Percentiles rank a stretch among this genome's conserved stretches.
Conservation (phyloP, 2,113 vertebrate genomes). For the Castor canadensis region DNA sequence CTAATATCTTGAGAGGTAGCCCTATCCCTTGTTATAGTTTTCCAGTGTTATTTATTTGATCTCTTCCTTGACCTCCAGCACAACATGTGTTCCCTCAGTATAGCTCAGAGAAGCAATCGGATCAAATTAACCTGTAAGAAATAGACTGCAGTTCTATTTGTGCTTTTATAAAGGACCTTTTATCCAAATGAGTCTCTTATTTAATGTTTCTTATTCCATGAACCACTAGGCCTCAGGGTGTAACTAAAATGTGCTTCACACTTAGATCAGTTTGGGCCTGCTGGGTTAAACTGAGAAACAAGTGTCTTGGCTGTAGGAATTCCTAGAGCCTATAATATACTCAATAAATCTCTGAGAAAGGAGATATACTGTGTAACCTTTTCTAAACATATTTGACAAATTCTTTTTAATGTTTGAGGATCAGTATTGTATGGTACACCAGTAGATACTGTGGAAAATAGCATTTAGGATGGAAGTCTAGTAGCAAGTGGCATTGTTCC, state of each 20-base stretch:
- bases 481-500: neutral
- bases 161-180: constrained; percentile 3
- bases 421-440: neutral
- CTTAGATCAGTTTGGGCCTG: neutral
- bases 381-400: neutral
- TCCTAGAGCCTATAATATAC: neutral
- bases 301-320: neutral
- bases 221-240: neutral
- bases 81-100: neutral
- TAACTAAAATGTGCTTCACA: neutral
- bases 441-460: neutral
- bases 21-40: neutral
- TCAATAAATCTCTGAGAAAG: neutral
- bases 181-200: neutral
- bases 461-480: neutral
- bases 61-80: neutral
- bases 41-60: neutral
- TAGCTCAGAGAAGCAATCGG: neutral
- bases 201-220: neutral
- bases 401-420: neutral
- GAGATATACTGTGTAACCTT: neutral
- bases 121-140: neutral
- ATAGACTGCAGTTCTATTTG: neutral
- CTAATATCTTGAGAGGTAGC: neutral
- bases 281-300: constrained; percentile 16